These are phyloP conservation scores for Deroptyus accipitrinus DNA, from an alignment of 2,113 vertebrate species.

Conservation along the genomic window DNA sequence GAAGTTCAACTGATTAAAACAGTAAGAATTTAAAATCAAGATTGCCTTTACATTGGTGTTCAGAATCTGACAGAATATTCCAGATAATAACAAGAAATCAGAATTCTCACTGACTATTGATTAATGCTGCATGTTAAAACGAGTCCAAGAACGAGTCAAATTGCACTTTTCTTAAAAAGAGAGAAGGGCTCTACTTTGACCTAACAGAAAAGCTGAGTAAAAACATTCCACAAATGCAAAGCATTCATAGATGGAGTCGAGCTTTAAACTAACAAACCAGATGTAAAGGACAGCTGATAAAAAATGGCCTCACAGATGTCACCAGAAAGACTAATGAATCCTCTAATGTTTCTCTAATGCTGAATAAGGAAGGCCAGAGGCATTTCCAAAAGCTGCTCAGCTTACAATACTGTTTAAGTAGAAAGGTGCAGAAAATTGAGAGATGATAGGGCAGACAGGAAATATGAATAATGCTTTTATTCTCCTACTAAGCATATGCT, in stretches of 20 bases:
- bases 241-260: not conserved
- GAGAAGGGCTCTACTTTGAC: not conserved
- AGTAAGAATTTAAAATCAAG: not conserved
- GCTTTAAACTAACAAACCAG: not conserved
- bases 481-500: not conserved
- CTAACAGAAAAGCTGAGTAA: not conserved
- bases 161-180: not conserved
- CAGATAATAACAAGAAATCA: not conserved
- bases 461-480: not conserved
- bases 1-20: not conserved
- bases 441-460: not conserved
- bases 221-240: not conserved
- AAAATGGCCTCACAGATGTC: not conserved
- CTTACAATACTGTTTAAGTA: not conserved
- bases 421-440: not conserved
- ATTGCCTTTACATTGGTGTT: not conserved
- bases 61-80: not conserved
- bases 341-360: not conserved
- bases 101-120: not conserved
- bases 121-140: not conserved
- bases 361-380: not conserved
- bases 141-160: not conserved
- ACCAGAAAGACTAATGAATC: not conserved
- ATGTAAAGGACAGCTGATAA: not conserved
- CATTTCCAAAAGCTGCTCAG: not conserved